phyloP scores from a whole-genome alignment of 2,797 vertebrate genomes.

The Enteromius viviparus region DNA sequence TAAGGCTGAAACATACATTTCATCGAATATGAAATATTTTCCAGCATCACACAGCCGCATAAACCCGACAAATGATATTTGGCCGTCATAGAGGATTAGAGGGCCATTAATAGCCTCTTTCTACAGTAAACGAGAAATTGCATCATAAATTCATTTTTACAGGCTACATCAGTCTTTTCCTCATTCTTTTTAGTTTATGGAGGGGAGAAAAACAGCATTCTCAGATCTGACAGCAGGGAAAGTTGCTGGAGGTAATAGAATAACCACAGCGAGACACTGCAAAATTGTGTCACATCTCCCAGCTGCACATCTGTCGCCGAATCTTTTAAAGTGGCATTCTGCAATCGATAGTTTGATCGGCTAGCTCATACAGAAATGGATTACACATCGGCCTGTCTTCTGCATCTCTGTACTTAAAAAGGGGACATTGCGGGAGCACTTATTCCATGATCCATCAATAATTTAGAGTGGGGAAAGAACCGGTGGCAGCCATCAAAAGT shows the following conservation, averaged over 20 bases:
- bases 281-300: conserved; percentile 23
- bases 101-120: conserved; percentile 39
- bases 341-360: conserved; percentile 41
- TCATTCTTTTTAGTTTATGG: conserved; percentile 20
- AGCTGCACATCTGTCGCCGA: neutral
- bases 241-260: conserved; percentile 30
- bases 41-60: conserved; percentile 27
- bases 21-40: conserved; percentile 13
- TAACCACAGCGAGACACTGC: conserved; percentile 6
- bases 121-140: conserved; percentile 31
- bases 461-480: conserved; percentile 71
- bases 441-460: conserved; percentile 76
- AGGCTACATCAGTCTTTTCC: conserved; percentile 28
- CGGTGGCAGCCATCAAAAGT: conserved; percentile 74
- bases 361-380: conserved; percentile 47
- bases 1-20: conserved; percentile 6
- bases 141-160: conserved; percentile 41
- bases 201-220: neutral
- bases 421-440: conserved; percentile 66
- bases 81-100: conserved; percentile 24
- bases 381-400: conserved; percentile 32
- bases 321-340: conserved; percentile 44
- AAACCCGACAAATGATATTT: conserved; percentile 10
- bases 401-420: conserved; percentile 57
- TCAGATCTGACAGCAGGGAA: conserved; percentile 4